Conservation (phyloP, 2,888 invertebrate species). For the Ethmia dodecea region DNA sequence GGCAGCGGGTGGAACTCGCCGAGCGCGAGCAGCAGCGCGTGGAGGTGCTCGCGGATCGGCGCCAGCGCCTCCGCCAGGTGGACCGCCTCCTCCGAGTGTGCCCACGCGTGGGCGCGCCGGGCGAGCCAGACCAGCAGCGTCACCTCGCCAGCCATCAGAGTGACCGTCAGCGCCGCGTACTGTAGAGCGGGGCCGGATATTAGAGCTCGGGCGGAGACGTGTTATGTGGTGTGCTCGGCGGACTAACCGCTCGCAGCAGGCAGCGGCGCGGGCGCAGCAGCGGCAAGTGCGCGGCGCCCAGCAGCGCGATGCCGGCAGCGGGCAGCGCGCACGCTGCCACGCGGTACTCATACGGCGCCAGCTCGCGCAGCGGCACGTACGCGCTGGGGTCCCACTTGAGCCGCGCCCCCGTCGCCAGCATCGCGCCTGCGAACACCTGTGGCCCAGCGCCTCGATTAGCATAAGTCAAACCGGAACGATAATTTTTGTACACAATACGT, state of each 20-base stretch:
- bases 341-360: slow-evolving; percentile 40
- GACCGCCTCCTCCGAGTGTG: slow-evolving; percentile 22
- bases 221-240: too few species aligned
- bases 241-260: slow-evolving; percentile 20
- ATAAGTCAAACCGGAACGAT: too few species aligned
- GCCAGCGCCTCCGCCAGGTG: slow-evolving; percentile 25
- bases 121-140: slow-evolving; percentile 29
- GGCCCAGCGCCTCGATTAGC: too few species aligned
- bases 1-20: slow-evolving; percentile 37
- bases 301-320: slow-evolving; percentile 28
- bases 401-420: slow-evolving; percentile 50
- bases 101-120: slow-evolving; percentile 29
- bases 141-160: slow-evolving; percentile 25
- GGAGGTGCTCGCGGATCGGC: slow-evolving; percentile 29
- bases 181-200: slow-evolving; percentile 11
- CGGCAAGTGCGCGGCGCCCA: slow-evolving; percentile 36
- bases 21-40: slow-evolving; percentile 32
- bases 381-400: slow-evolving; percentile 61
- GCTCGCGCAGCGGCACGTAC: slow-evolving; percentile 43
- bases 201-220: too few species aligned
- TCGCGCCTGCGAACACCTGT: slow-evolving; percentile 48
- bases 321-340: slow-evolving; percentile 24
- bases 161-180: slow-evolving; percentile 30
- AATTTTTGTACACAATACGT: too few species aligned
- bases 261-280: slow-evolving; percentile 25